Conservation (phyloP, 2,113 vertebrate genomes). For the Pontoporia blainvillei region DNA sequence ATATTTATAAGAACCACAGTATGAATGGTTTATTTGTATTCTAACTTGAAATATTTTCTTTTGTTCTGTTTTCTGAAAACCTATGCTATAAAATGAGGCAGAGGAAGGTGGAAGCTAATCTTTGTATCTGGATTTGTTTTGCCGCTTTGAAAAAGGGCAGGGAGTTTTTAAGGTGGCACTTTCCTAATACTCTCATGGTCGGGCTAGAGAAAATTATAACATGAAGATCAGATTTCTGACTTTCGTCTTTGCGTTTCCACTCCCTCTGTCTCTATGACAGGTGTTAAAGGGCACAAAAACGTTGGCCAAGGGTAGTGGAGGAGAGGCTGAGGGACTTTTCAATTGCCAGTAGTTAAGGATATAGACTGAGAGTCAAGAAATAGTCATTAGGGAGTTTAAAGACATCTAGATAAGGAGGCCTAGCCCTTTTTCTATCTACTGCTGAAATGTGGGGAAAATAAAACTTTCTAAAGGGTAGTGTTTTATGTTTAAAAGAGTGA, state of each 20-base stretch:
- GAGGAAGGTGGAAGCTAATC: not conserved
- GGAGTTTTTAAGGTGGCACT: not conserved
- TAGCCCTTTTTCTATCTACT: not conserved
- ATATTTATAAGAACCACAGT: not conserved
- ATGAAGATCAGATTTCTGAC: not conserved
- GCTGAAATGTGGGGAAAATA: not conserved
- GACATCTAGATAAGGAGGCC: not conserved
- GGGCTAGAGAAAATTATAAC: not conserved
- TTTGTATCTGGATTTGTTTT: not conserved
- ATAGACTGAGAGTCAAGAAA: not conserved
- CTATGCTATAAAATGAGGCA: not conserved
- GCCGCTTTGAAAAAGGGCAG: not conserved
- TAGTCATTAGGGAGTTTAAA: not conserved
- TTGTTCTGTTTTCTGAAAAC: conserved; percentile 25
- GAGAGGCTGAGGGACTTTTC: not conserved
- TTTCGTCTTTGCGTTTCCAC: not conserved
- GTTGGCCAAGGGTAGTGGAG: not conserved
- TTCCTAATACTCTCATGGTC: not conserved
- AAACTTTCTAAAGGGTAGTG: not conserved
- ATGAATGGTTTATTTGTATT: not conserved
- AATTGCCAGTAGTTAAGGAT: not conserved
- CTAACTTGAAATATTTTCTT: not conserved
- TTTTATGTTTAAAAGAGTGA: conserved; percentile 23
- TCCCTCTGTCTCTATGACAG: not conserved
- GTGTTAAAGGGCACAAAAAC: not conserved